Evolutionary conservation across 2,888 invertebrate species (phyloP), one percentile per base, ranked within the genome.

Genomic region (Linnaemya vulpina): DNA sequence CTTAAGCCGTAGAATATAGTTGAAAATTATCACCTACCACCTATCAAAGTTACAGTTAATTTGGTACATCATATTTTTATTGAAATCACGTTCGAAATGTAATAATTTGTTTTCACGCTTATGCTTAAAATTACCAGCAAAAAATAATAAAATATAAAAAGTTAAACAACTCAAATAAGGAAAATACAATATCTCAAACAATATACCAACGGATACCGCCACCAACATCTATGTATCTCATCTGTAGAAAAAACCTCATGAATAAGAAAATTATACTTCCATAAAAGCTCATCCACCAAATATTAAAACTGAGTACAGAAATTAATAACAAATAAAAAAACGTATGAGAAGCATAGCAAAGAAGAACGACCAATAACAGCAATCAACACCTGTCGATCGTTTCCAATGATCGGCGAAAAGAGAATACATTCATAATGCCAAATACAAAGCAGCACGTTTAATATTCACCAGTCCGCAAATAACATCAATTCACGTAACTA

Each of bases 41-140:
- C 81, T 80, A 84, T 74, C 81, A 63, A 86, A 65, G 80, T 74
- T 84, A 75, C 67, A 71, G 76, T 73, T 82, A 85, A 82, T 85
- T 85, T 71, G 87, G 71, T 79, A 65, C 71, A 74, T 62, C 65
- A 82, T 82, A 79, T 79, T 82, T 88, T 89, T 89, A 89, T 88
- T 89, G 88, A 89, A 90, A 90, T 91, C 91, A 91, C 92, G 92
- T 91, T 90, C 90, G 87, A 89, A 87, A 87, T 89, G 89, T 89
- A 90, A 91, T 91, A 91, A 91, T 91, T 91, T 90, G 88, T 89
- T 85, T 89, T 89, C 90, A 89, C 91, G 90, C 89, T 90, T 89
- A 86, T 87, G 87, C 86, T 86, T 84, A 83, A 82, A 81, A 86
- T 83, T 84, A 82, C 71, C 84, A 70, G 63, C 71, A 71, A 73